Conservation (phyloP, 2,797 vertebrate species). For the Protonibea diacanthus region DNA sequence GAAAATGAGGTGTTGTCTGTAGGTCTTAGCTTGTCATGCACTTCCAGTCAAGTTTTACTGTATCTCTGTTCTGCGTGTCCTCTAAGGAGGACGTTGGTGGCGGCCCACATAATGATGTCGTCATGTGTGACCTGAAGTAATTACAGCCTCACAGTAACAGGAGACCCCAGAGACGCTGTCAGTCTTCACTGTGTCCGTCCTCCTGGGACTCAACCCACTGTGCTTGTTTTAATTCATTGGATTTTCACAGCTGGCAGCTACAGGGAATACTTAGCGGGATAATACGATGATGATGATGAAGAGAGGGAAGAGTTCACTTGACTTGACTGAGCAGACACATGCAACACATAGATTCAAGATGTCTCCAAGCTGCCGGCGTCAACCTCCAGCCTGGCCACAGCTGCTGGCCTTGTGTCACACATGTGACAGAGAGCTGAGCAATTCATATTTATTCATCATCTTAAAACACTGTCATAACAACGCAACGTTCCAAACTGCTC, state of each 20-base stretch:
- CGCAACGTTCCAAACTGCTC: neutral
- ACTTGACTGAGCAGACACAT: slow-evolving; percentile 20
- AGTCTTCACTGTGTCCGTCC: slow-evolving; percentile 20
- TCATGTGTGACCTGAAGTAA: slow-evolving; percentile 52
- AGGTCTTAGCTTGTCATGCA: neutral
- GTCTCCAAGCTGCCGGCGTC: slow-evolving; percentile 34
- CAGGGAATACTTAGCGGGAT: slow-evolving; percentile 32
- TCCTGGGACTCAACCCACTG: slow-evolving; percentile 20
- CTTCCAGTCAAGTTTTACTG: neutral
- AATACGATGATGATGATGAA: slow-evolving; percentile 20
- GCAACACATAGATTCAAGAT: slow-evolving; percentile 25
- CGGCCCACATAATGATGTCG: slow-evolving; percentile 39
- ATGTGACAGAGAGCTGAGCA: slow-evolving; percentile 1
- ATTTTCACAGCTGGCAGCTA: slow-evolving; percentile 49
- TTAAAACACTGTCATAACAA: neutral
- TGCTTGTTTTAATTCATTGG: slow-evolving; percentile 46
- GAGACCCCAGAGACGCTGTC: slow-evolving; percentile 29
- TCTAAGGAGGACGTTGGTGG: neutral
- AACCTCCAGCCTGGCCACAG: slow-evolving; percentile 15
- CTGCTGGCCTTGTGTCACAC: slow-evolving; percentile 31
- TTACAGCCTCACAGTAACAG: slow-evolving; percentile 26
- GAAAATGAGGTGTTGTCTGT: neutral
- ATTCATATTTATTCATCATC: neutral
- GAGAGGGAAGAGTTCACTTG: slow-evolving; percentile 29
- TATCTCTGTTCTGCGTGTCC: slow-evolving; percentile 7